Conservation (phyloP, 2,888 invertebrate species). For the Heterodera filipjevi region DNA sequence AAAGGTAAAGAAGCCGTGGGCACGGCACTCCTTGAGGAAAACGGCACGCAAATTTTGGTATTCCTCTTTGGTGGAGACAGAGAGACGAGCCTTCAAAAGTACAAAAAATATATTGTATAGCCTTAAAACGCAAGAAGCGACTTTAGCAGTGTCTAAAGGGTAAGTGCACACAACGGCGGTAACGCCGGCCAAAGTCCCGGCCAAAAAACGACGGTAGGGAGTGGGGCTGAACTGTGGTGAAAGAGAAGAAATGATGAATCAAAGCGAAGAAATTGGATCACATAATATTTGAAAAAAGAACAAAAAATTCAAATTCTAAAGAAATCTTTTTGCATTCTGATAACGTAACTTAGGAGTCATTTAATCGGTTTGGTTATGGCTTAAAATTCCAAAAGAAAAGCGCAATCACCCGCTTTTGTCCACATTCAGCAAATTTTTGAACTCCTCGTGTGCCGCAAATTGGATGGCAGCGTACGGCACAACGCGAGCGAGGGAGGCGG, state of each 20-base stretch:
- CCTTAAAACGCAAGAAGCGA: background rate
- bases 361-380: too few relatives aligned
- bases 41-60: conserved; percentile 68
- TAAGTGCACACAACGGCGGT: conserved; percentile 93
- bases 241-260: too few relatives aligned
- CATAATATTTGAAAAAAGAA: too few relatives aligned
- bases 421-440: conserved; percentile 77
- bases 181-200: conserved; percentile 91
- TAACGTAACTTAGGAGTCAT: too few relatives aligned
- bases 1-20: conserved; percentile 53
- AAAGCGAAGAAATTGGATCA: background rate
- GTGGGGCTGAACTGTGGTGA: conserved; percentile 20
- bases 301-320: too few relatives aligned
- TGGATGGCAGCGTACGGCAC: conserved; percentile 96
- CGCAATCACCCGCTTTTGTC: conserved; percentile 48
- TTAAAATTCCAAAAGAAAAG: too few relatives aligned
- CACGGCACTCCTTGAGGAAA: conserved; percentile 56
- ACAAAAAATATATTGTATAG: background rate
- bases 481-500: conserved; percentile 95
- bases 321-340: too few relatives aligned
- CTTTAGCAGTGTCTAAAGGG: conserved; percentile 92
- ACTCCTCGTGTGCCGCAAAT: conserved; percentile 96
- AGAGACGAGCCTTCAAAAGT: conserved; percentile 77
- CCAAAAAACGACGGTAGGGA: conserved; percentile 75
- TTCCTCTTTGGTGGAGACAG: conserved; percentile 82